Percentiles rank a stretch among this genome's conserved stretches.
phyloP scores from a whole-genome alignment of 2,888 invertebrate species.

The Drosophila buzzatii region DNA sequence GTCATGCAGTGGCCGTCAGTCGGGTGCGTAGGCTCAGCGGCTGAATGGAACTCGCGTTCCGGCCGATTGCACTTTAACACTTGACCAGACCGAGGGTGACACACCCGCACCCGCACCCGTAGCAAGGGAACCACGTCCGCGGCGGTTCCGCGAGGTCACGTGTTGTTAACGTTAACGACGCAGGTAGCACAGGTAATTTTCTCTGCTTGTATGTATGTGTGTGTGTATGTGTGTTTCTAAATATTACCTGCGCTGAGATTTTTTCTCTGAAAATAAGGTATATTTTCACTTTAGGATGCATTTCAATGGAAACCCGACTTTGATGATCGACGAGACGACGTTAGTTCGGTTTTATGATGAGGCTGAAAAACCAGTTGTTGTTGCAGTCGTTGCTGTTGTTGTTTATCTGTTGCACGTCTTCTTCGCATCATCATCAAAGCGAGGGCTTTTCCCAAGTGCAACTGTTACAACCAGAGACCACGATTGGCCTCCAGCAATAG shows the following conservation, averaged over 20 bases:
- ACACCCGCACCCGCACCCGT: slow-evolving; percentile 60
- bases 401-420: slow-evolving; percentile 19
- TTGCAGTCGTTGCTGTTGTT: neutral
- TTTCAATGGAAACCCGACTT: slow-evolving; percentile 66
- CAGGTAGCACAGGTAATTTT: slow-evolving; percentile 68
- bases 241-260: slow-evolving; percentile 66
- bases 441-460: slow-evolving; percentile 63
- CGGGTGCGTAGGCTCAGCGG: slow-evolving; percentile 45
- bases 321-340: slow-evolving; percentile 55
- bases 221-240: slow-evolving; percentile 18
- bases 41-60: slow-evolving; percentile 60
- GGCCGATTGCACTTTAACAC: slow-evolving; percentile 78
- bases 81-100: slow-evolving; percentile 62
- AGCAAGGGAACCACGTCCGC: slow-evolving; percentile 12
- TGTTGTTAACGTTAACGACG: slow-evolving; percentile 64
- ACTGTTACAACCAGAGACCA: slow-evolving; percentile 31
- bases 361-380: slow-evolving; percentile 50
- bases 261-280: slow-evolving; percentile 66
- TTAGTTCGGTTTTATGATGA: slow-evolving; percentile 55
- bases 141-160: slow-evolving; percentile 64
- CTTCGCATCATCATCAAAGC: slow-evolving; percentile 7
- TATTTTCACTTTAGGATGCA: slow-evolving; percentile 65
- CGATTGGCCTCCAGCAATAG: slow-evolving; percentile 40
- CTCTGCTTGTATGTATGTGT: slow-evolving; percentile 16
- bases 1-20: slow-evolving; percentile 55